Evolutionary conservation across 2,888 invertebrate species (phyloP).

Genomic region (Altica lythri): DNA sequence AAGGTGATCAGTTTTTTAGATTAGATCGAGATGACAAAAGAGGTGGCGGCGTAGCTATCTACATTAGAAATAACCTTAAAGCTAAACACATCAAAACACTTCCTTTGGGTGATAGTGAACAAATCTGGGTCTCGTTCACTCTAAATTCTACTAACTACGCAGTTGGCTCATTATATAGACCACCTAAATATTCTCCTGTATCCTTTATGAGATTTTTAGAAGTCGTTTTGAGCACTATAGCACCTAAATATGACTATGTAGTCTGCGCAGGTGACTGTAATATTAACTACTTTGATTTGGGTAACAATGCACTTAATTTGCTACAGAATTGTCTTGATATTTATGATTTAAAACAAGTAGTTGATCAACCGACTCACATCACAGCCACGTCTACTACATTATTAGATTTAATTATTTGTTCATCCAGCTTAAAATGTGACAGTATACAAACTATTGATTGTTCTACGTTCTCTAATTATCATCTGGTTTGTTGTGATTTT

Average conservation of each 20-base stretch:
- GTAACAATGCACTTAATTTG: not conserved
- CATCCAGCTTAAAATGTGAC: not conserved
- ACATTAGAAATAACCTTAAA: not conserved
- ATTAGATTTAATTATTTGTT: not conserved
- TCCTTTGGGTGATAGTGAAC: not conserved
- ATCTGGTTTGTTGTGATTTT: not conserved
- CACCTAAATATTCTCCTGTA: not conserved
- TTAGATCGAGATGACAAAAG: not conserved
- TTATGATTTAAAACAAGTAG: not conserved
- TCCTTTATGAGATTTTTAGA: not conserved
- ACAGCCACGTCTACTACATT: not conserved
- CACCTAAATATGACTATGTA: not conserved
- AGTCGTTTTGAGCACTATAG: no score
- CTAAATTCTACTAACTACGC: not conserved
- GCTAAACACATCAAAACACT: not conserved
- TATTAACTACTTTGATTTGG: not conserved
- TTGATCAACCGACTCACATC: not conserved
- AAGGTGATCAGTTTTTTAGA: not conserved
- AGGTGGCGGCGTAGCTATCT: not conserved
- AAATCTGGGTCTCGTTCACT: not conserved
- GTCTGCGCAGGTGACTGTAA: not conserved
- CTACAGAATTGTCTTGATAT: not conserved
- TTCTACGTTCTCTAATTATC: not conserved
- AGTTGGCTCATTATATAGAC: not conserved
- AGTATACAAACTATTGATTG: not conserved